Percentiles rank a stretch among this genome's conserved stretches.
phyloP scores from a whole-genome alignment of 2,113 vertebrate species.

The Menidia beryllina region DNA sequence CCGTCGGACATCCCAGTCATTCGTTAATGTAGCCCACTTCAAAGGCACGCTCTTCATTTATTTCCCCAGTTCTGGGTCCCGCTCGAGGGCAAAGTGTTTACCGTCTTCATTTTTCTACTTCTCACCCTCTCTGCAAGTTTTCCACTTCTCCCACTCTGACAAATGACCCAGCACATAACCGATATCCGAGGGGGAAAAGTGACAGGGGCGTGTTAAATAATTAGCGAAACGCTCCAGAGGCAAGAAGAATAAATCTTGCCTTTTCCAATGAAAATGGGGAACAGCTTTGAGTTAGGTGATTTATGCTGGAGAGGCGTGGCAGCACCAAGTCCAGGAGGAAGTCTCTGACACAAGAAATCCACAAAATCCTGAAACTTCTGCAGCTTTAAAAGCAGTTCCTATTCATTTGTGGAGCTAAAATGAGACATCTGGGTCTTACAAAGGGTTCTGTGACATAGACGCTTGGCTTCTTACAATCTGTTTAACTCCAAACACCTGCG shows the following conservation, averaged over 20 bases:
- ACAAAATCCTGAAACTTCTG: background rate
- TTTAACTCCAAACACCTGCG: too few relatives aligned
- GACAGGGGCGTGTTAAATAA: conserved; percentile 24
- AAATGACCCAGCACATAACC: conserved; percentile 11
- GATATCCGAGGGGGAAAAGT: conserved; percentile 18
- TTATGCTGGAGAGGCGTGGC: background rate
- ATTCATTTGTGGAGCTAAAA: too few relatives aligned
- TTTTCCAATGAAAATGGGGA: conserved; percentile 14
- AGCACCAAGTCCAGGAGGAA: background rate
- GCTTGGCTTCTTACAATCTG: too few relatives aligned
- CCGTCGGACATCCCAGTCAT: too few relatives aligned
- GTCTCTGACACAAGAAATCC: background rate
- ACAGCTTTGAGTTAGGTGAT: background rate
- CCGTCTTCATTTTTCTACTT: background rate
- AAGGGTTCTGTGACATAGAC: too few relatives aligned
- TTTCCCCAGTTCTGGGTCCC: background rate
- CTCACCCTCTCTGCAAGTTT: background rate
- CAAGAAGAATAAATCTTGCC: conserved; percentile 31
- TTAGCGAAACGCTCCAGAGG: conserved; percentile 16
- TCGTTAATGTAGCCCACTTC: too few relatives aligned
- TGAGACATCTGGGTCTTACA: too few relatives aligned
- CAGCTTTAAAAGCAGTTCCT: background rate
- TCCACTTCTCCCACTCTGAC: conserved; percentile 7
- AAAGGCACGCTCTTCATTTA: too few relatives aligned
- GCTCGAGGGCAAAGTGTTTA: background rate